These are phyloP conservation scores for Leptinotarsa lineolata DNA, from an alignment of 1,140 invertebrate species.

Conservation along the genomic window DNA sequence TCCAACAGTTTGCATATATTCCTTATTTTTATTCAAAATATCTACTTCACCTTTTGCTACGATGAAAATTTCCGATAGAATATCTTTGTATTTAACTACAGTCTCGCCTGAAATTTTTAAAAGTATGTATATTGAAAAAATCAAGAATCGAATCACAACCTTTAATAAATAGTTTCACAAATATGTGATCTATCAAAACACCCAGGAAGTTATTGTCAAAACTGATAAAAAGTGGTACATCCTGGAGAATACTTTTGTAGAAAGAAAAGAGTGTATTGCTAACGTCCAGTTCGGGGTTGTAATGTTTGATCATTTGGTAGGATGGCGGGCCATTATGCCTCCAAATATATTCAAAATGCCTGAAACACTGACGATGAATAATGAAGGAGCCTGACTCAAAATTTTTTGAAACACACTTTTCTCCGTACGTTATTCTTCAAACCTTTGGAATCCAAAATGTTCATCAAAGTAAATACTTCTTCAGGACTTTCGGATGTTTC, in stretches of 20 bases:
- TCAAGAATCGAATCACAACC: neutral
- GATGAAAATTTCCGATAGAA: conserved; percentile 21
- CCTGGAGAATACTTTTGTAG: neutral
- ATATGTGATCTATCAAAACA: neutral
- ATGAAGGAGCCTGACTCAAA: neutral
- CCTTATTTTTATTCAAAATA: conserved; percentile 8
- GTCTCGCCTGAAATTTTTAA: conserved; percentile 8
- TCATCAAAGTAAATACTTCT: neutral
- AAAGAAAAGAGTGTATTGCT: neutral
- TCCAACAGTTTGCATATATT: neutral
- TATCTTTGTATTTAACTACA: conserved; percentile 16
- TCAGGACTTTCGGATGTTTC: neutral
- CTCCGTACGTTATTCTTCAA: neutral
- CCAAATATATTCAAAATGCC: conserved; percentile 9
- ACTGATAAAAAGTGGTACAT: conserved; percentile 6
- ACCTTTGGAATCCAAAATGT: neutral
- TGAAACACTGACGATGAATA: conserved; percentile 4
- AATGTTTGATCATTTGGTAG: neutral
- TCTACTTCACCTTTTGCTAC: conserved; percentile 19
- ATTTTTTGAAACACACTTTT: neutral
- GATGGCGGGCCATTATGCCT: neutral
- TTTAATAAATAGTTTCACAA: conserved; percentile 7
- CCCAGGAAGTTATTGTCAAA: neutral
- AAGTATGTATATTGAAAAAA: neutral
- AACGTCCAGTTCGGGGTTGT: neutral